These are phyloP conservation scores for Canis aureus DNA, from an alignment of 2,113 vertebrate species.

Conservation along the genomic window DNA sequence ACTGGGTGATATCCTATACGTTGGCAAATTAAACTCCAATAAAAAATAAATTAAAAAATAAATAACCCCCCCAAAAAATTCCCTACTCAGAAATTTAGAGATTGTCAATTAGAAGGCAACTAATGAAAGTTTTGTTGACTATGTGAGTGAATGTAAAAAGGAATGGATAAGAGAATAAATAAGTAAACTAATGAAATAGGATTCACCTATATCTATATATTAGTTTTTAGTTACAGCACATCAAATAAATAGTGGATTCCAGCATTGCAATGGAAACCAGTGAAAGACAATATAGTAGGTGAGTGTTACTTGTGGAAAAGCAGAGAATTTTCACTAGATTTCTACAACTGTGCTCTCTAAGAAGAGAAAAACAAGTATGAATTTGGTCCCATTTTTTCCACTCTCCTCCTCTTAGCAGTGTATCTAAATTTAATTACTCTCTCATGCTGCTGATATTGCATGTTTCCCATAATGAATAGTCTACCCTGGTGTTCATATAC, in stretches of 20 bases:
- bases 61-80: neutral
- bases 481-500: neutral
- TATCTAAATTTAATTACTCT: too few relatives aligned
- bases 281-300: neutral
- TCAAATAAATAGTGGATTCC: neutral
- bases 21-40: too few relatives aligned
- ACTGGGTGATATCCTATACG: too few relatives aligned
- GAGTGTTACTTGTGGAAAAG: neutral
- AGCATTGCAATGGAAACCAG: neutral
- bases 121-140: neutral
- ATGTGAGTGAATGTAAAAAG: neutral
- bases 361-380: neutral
- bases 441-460: neutral
- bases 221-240: neutral
- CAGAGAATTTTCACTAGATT: neutral
- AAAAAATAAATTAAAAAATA: too few relatives aligned
- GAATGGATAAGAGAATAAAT: neutral
- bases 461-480: neutral
- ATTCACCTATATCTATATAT: neutral
- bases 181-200: neutral
- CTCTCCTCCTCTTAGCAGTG: fast-evolving
- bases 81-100: neutral
- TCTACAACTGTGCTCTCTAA: neutral
- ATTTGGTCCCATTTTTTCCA: neutral
- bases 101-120: neutral